phyloP scores from a whole-genome alignment of 2,888 invertebrate genomes.

The Drepanosiphum platanoidis region DNA sequence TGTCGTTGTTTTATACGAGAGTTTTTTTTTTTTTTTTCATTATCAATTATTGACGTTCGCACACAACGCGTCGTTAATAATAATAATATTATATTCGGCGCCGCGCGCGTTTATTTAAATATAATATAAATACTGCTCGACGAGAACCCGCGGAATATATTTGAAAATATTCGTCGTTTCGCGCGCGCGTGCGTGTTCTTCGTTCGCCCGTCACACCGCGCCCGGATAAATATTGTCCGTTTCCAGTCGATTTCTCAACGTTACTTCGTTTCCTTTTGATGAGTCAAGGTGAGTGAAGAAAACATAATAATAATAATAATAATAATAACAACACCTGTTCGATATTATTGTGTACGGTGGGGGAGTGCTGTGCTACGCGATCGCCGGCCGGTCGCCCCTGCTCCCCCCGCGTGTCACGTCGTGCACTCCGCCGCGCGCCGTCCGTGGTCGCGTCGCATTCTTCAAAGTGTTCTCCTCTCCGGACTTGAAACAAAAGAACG shows the following conservation, averaged over 20 bases:
- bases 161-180: neutral
- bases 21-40: no score
- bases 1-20: constrained; percentile 11
- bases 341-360: constrained; percentile 27
- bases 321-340: constrained; percentile 56
- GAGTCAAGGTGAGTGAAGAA: constrained; percentile 60
- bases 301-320: constrained; percentile 32
- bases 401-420: neutral
- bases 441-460: constrained; percentile 1
- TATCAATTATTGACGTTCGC: neutral
- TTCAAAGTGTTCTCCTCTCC: constrained; percentile 40
- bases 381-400: constrained; percentile 18
- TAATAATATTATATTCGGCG: neutral
- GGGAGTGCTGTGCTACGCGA: constrained; percentile 8
- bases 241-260: constrained; percentile 16
- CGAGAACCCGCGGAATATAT: neutral
- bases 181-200: neutral
- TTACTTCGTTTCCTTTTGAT: constrained; percentile 50
- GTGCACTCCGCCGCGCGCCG: neutral
- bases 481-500: constrained; percentile 60
- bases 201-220: neutral
- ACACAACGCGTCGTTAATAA: neutral
- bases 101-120: neutral
- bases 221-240: constrained; percentile 22
- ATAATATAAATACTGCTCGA: neutral